Evolutionary conservation across 2,888 invertebrate species (phyloP), one percentile per base, ranked within the genome.

Genomic region (Dexiosoma caninum): DNA sequence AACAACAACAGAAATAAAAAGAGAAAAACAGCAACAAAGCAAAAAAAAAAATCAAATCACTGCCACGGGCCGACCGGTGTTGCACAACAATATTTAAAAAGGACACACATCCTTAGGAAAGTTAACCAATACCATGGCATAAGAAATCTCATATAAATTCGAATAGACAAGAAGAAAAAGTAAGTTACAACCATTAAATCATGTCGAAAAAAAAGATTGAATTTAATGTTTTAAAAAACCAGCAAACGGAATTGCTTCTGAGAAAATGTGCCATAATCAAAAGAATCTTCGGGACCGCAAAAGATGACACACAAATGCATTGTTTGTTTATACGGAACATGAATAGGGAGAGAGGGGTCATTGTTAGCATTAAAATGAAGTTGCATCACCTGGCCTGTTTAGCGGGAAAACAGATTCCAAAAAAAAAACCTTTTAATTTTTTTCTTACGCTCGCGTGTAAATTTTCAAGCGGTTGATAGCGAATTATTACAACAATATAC

Each of bases 41-140:
- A 60, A 84, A 84, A 83, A 84, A 60, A 84, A 84, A 83, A 84
- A 71, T 77, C 40, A 85, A 88, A 87, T 87, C 87, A 85, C 86
- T 88, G 88, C 87, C 88, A 88, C 88, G 88, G 88, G 88, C 87
- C 86, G 88, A 87, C 87, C 86, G 87, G 87, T 87, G 87, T 88
- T 87, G 84, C 86, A 85, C 85, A 86, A 86, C 77, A 76, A 84
- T 83, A 85, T 85, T 84, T 85, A 69, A 67, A 77, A 77, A 75
- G 55, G 81, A 84, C 35, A 42, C 12, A 21, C 30, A 40, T 35
- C 40, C 16, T 35, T 7, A 55, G 0, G 12, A 30, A 30, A 51
- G 19, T 10, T 16, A 6, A 32, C 16, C 8, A 4, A 12, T n/a
- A 23, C 37, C 7, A n/a, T n/a, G n/a, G n/a, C n/a, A n/a, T n/a